Evolutionary conservation across 1,140 invertebrate species (phyloP).

Genomic region (Drosophila neocordata): DNA sequence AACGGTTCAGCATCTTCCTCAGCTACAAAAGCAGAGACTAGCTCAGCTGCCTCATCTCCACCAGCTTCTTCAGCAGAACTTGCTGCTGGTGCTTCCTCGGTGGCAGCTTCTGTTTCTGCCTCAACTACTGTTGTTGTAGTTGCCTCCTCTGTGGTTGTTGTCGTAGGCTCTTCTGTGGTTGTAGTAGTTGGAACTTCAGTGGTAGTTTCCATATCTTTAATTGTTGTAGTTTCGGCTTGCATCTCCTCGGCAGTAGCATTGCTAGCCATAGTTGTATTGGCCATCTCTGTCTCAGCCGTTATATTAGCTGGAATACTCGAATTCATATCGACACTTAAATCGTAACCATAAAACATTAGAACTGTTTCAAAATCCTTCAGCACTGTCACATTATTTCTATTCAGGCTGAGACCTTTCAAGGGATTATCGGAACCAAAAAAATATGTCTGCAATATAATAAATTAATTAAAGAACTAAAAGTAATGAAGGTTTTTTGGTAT

Average conservation of each 20-base stretch:
- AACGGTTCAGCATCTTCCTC: conserved; percentile 70
- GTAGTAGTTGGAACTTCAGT: conserved; percentile 46
- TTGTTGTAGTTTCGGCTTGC: conserved; percentile 51
- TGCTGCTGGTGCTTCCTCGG: conserved; percentile 37
- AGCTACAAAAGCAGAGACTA: conserved; percentile 70
- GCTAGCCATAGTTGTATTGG: conserved; percentile 44
- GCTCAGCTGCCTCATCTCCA: conserved; percentile 68
- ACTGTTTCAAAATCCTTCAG: conserved; percentile 87
- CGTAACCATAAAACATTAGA: conserved; percentile 90
- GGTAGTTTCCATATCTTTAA: conserved; percentile 47
- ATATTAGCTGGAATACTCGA: conserved; percentile 59
- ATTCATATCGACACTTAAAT: conserved; percentile 83
- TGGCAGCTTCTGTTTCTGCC: conserved; percentile 45
- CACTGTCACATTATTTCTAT: conserved; percentile 89
- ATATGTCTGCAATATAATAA: conserved; percentile 86
- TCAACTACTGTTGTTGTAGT: conserved; percentile 42
- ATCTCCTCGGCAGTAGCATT: conserved; percentile 56
- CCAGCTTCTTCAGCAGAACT: conserved; percentile 42
- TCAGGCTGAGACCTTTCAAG: conserved; percentile 89
- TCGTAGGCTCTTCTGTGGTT: conserved; percentile 52
- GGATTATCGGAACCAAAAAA: conserved; percentile 91
- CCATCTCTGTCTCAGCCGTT: conserved; percentile 18
- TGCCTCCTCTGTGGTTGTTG: conserved; percentile 51
- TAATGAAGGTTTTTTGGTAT: background rate
- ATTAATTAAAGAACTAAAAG: background rate